Evolutionary conservation across 2,113 vertebrate genomes (phyloP).

Genomic region (Hiodon tergisus): DNA sequence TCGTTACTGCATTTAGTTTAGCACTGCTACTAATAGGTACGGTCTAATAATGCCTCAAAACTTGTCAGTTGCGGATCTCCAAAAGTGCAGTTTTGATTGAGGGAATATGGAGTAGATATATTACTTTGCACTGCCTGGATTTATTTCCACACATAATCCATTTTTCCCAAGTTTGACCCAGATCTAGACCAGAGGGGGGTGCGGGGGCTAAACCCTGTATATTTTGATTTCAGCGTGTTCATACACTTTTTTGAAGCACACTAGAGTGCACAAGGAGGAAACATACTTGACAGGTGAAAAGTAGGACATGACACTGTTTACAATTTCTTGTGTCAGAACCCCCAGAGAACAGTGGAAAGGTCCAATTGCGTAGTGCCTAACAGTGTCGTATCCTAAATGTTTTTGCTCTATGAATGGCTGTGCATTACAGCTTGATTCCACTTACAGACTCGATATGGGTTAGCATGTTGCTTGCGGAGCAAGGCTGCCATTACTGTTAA

Average conservation of each 20-base stretch:
- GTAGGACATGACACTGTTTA: neutral
- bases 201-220: neutral
- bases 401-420: no score
- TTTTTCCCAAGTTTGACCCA: neutral
- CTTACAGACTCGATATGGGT: neutral
- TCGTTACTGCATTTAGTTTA: no score
- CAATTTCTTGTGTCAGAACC: neutral
- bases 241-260: neutral
- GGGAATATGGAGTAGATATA: neutral
- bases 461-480: neutral
- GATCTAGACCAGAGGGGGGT: neutral
- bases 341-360: no score
- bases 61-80: no score
- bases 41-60: no score
- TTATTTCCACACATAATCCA: conserved; percentile 11
- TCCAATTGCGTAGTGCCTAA: no score
- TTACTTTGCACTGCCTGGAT: neutral
- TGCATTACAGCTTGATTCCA: no score
- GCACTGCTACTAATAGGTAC: no score
- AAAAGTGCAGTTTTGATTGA: no score
- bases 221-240: neutral
- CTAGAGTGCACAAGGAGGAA: no score
- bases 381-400: no score
- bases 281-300: neutral
- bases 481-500: neutral